Evolutionary conservation across 2,888 invertebrate genomes (phyloP).

Genomic region (Sinelater perroti): DNA sequence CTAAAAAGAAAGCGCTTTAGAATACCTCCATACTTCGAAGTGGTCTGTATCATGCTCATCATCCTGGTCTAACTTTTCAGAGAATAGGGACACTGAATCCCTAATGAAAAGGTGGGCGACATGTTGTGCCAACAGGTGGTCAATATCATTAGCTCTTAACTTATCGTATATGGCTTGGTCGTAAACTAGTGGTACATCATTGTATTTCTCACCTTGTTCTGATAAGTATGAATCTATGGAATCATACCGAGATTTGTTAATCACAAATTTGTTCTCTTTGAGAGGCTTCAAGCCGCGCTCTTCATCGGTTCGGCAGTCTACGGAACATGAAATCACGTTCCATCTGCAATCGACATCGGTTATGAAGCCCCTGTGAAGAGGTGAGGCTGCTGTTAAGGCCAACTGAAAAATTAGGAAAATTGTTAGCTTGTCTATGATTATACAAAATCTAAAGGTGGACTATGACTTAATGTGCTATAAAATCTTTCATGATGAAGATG

Average conservation of each 20-base stretch:
- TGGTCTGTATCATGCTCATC: slow-evolving; percentile 95
- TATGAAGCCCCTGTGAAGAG: slow-evolving; percentile 90
- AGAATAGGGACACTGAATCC: slow-evolving; percentile 94
- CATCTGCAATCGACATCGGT: slow-evolving; percentile 98
- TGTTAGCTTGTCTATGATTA: too few species aligned
- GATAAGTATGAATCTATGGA: slow-evolving; percentile 98
- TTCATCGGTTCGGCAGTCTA: slow-evolving; percentile 93
- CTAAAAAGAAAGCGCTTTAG: slow-evolving; percentile 3
- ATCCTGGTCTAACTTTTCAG: slow-evolving; percentile 93
- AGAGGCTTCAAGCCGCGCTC: slow-evolving; percentile 85
- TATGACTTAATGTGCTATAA: too few species aligned
- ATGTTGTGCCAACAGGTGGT: slow-evolving; percentile 92
- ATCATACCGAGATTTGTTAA: slow-evolving; percentile 95
- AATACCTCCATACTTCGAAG: slow-evolving; percentile 79
- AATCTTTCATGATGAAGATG: too few species aligned
- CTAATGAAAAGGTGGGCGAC: slow-evolving; percentile 98
- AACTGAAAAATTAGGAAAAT: slow-evolving; percentile 69
- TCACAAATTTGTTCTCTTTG: slow-evolving; percentile 79
- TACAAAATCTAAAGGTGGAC: too few species aligned
- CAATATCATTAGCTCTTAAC: slow-evolving; percentile 87
- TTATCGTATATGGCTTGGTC: slow-evolving; percentile 85
- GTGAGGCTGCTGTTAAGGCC: slow-evolving; percentile 96
- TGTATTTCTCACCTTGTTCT: slow-evolving; percentile 87
- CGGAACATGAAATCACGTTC: slow-evolving; percentile 95
- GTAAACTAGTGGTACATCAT: slow-evolving; percentile 91